A percentile compares a stretch with the other conserved stretches of the same genome.
Conservation (phyloP, 30 jellyfish, hydroid and myxozoan genomes). For the Turritopsis dohrnii region DNA sequence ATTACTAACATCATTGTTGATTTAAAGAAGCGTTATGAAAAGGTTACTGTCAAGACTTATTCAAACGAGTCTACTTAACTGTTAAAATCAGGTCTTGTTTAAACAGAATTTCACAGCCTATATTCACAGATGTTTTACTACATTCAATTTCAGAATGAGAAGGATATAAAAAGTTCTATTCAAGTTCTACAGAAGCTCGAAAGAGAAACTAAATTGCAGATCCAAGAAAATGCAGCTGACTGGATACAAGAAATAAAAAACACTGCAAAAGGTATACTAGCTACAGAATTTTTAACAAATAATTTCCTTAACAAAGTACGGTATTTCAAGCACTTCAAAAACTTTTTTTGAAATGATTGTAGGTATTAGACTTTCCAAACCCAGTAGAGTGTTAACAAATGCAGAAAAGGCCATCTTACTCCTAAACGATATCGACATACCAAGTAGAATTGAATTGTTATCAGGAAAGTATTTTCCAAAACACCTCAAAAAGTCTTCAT, state of each 20-base stretch:
- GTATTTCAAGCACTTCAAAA: too few relatives aligned
- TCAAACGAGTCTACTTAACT: neutral
- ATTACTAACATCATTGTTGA: conserved; percentile 7
- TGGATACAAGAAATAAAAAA: conserved; percentile 3
- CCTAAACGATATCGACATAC: neutral
- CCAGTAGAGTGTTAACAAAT: neutral
- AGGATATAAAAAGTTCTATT: neutral
- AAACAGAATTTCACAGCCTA: too few relatives aligned
- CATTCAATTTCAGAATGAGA: too few relatives aligned
- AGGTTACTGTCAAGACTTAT: neutral
- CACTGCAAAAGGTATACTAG: neutral
- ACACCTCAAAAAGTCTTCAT: neutral
- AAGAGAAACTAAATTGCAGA: neutral
- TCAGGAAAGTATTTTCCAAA: neutral
- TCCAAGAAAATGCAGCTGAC: neutral
- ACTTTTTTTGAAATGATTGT: too few relatives aligned
- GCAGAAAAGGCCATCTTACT: neutral
- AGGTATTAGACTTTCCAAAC: neutral
- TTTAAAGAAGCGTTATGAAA: neutral
- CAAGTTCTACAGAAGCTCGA: neutral
- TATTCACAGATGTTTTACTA: too few relatives aligned
- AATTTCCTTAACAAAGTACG: too few relatives aligned
- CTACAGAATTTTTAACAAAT: too few relatives aligned
- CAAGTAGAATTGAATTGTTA: neutral
- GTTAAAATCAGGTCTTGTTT: too few relatives aligned